Evolutionary conservation across 2,113 vertebrate genomes (phyloP).

Genomic region (Strix aluco): DNA sequence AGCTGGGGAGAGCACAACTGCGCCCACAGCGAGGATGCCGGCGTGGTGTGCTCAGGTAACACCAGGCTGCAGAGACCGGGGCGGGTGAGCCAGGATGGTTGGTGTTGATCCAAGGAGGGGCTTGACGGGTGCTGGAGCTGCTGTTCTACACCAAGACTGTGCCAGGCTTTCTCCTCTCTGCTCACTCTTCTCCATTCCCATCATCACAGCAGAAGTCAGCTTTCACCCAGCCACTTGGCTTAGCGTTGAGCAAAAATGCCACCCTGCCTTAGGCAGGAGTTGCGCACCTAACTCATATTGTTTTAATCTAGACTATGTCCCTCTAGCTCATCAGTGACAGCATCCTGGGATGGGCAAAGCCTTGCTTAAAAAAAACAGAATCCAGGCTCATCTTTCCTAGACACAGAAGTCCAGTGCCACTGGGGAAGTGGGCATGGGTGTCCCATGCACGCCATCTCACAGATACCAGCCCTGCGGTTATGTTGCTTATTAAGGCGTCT

Average conservation of each 20-base stretch:
- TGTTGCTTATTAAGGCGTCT: not conserved
- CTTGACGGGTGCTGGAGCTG: not conserved
- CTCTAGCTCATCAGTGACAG: not conserved
- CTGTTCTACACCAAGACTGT: not conserved
- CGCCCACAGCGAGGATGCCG: not conserved
- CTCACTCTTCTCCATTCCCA: not conserved
- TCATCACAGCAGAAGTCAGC: not conserved
- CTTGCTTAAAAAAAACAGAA: not conserved
- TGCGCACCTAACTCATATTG: not conserved
- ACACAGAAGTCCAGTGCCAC: not conserved
- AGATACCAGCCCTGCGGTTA: not conserved
- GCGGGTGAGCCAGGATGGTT: not conserved
- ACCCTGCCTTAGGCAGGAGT: not conserved
- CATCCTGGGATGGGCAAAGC: not conserved
- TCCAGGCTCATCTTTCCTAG: not conserved
- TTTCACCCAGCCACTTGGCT: not conserved
- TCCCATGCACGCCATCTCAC: not conserved
- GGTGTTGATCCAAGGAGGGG: not conserved
- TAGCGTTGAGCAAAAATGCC: not conserved
- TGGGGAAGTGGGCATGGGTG: not conserved
- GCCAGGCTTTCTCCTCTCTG: not conserved
- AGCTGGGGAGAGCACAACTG: constrained; percentile 22
- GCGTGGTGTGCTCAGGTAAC: not conserved
- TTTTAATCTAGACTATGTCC: not conserved
- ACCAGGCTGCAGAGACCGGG: no score